These are phyloP conservation scores for Dipus sagitta DNA, from an alignment of 2,797 vertebrate genomes.

Conservation along the genomic window DNA sequence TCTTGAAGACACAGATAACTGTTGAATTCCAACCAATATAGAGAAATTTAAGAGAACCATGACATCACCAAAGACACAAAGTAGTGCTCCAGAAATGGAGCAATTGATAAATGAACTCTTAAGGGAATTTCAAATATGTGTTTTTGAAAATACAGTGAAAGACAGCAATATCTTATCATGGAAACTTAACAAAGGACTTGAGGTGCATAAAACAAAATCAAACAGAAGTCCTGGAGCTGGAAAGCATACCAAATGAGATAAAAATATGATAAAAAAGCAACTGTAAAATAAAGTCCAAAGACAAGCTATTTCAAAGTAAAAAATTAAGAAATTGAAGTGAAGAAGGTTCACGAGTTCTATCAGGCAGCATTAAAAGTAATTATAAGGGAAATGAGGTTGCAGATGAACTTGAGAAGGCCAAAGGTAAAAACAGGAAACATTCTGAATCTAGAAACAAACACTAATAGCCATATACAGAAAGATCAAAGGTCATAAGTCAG, in stretches of 20 bases:
- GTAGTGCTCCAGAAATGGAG: neutral
- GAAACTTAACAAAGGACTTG: neutral
- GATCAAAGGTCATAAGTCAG: neutral
- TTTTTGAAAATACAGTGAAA: neutral
- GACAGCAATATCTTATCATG: neutral
- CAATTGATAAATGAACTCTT: neutral
- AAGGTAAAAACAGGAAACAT: neutral
- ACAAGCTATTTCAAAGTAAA: neutral
- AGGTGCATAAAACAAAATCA: neutral
- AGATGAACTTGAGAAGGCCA: neutral
- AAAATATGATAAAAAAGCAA: neutral
- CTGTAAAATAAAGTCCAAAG: neutral
- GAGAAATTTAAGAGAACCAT: neutral
- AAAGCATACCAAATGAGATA: neutral
- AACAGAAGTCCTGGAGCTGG: neutral
- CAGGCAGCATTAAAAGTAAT: neutral
- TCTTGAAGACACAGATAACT: neutral
- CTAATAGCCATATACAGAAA: neutral
- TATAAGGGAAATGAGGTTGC: neutral
- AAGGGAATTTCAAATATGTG: neutral
- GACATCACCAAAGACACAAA: neutral
- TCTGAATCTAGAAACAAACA: neutral
- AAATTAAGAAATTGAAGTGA: neutral
- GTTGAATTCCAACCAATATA: neutral
- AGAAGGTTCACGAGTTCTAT: neutral